Evolutionary conservation across 2,797 vertebrate genomes (phyloP).

Genomic region (Adrianichthys oophorus): DNA sequence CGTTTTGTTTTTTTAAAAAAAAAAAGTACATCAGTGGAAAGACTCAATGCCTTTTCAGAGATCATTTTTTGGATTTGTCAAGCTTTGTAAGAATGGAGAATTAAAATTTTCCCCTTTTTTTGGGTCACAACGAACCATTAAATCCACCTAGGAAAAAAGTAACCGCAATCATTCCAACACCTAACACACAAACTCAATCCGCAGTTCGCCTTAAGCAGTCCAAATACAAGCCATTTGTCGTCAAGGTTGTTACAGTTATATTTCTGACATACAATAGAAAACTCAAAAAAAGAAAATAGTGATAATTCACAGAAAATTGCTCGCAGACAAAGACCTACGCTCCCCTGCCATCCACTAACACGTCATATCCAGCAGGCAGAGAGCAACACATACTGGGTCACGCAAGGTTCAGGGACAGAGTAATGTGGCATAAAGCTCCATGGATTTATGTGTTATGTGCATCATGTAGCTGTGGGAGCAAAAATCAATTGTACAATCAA

Average conservation of each 20-base stretch:
- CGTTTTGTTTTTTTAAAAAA: too few relatives aligned
- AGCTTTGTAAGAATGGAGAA: too few relatives aligned
- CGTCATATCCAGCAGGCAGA: conserved; percentile 15
- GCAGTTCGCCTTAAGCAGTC: background rate
- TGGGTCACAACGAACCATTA: too few relatives aligned
- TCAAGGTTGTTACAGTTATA: conserved; percentile 13
- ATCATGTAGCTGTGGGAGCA: conserved; percentile 29
- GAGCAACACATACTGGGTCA: conserved; percentile 38
- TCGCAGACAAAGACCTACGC: conserved; percentile 6
- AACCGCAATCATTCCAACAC: background rate
- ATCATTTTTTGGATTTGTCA: too few relatives aligned
- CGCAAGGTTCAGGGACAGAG: conserved; percentile 32
- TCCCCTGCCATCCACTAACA: conserved; percentile 1
- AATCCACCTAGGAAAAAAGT: background rate
- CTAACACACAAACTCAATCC: background rate
- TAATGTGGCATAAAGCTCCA: conserved; percentile 34
- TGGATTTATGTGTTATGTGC: conserved; percentile 26
- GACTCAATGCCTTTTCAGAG: too few relatives aligned
- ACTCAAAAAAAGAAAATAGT: conserved; percentile 10
- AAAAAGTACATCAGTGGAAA: too few relatives aligned
- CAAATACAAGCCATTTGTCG: conserved; percentile 6
- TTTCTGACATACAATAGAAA: conserved; percentile 25
- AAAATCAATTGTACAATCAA: conserved; percentile 55
- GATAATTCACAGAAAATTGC: conserved; percentile 22
- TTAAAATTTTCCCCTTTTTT: too few relatives aligned